These are phyloP conservation scores for Solea senegalensis DNA, from an alignment of 2,113 vertebrate species.

Conservation along the genomic window DNA sequence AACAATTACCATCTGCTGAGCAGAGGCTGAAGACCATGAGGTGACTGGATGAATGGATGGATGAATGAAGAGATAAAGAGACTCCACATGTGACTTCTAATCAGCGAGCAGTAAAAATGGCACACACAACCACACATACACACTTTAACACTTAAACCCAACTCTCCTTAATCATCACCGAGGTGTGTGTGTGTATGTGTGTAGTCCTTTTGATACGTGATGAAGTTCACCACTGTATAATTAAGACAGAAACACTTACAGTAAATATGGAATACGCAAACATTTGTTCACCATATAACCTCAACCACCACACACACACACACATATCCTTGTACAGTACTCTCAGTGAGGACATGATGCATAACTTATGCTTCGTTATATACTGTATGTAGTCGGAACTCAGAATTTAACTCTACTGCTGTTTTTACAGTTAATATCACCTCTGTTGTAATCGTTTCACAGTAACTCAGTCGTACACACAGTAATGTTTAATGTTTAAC, in stretches of 20 bases:
- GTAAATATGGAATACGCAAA: background rate
- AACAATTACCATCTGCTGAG: constrained; percentile 2
- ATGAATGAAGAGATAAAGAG: background rate
- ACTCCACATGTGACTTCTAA: background rate
- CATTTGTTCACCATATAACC: constrained; percentile 5
- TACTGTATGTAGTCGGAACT: too few species aligned
- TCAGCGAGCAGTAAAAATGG: constrained; percentile 1
- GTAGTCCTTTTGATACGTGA: background rate
- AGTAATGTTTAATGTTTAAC: too few species aligned
- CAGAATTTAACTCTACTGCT: too few species aligned
- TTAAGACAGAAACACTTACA: background rate
- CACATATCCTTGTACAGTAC: too few species aligned
- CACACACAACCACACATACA: background rate
- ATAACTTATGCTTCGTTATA: too few species aligned
- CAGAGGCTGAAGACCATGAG: background rate
- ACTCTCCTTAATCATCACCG: background rate
- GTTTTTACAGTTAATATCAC: too few species aligned
- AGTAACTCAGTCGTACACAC: too few species aligned
- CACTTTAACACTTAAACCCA: background rate
- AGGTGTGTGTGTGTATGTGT: background rate
- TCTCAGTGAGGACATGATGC: too few species aligned
- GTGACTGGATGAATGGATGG: background rate
- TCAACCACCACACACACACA: background rate
- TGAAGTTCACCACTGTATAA: background rate
- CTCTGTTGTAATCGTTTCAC: too few species aligned